Evolutionary conservation across 2,888 invertebrate genomes (phyloP), one percentile per base, ranked within the genome.

Genomic region (Dynastes tityus): DNA sequence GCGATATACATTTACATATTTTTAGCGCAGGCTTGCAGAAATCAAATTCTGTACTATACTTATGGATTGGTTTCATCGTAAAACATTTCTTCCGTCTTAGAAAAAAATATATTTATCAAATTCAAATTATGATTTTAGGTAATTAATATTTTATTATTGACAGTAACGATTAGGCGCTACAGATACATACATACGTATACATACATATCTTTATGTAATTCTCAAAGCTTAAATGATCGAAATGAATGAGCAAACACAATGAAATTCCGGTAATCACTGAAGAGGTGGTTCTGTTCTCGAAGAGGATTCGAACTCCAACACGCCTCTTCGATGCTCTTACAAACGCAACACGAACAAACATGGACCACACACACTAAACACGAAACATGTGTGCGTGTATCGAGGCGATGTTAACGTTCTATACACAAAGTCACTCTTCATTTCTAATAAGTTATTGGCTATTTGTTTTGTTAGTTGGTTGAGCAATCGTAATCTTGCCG

Each of bases 281-380:
- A 74, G 61, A 74, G 73, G 73, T 74, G 73, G 73, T 61, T 40
- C 73, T 61, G 40, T 45, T 73, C 40, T 61, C 73, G 58, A 22
- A 16, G 61, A 74, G 27, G 45, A 76, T 58, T 76, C 58, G 49
- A 49, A 77, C 27, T 68, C 37, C 71, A 71, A 40, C 68, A 68
- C 77, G 77, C 77, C 77, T 77, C 77, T 77, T 77, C 70, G 70
- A 51, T 77, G 77, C 77, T 77, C 40, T 61, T 40, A 74, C 73
- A 61, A 58, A 74, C 61, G 40, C 29, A 40, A 74, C 73, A 74
- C 22, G 37, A 29, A 71, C 55, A 55, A 32, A 29, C 45, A 71
- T 11, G 58, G 73, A 74, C 73, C 73, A 74, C 73, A 74, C 73
- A 49, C 61, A 74, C 73, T 61, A 74, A 73, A 74, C 61, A 61